Base-by-base conservation (phyloP, 2,888 invertebrate genomes). In the Leptura quadrifasciata region DNA sequence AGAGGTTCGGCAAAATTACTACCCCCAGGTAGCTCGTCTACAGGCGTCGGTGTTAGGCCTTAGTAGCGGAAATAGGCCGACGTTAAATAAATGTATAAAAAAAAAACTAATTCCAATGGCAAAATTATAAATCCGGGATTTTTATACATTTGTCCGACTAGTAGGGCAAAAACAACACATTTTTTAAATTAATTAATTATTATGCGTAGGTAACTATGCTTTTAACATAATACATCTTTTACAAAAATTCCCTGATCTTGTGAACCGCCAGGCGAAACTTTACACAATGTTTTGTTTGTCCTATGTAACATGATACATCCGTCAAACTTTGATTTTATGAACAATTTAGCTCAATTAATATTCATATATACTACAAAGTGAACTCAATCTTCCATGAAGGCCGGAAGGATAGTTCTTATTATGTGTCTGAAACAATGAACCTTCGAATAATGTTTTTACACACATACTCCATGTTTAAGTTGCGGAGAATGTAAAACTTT, bases 401-500 rank as follows among this genome's bases (percentile, higher is more conserved):
- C 52, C 1, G 20, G 17, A 61, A 18, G 15, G 63, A n/a, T 60
- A 31, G 31, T 61, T 54, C 18, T 54, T 24, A 52, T 55, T 27
- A n/a, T 55, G 18, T 57, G 58, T 12, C 21, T 15, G 35, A 27
- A 68, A 69, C 69, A 58, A 58, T 69, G 17, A 67, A 67, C 58
- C 35, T 17, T 63, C 31, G 54, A 55, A 17, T n/a, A 35, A 39
- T 8, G 61, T 63, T 68, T 69, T 69, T 69, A 47, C 58, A 6
- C 31, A 57, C 18, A 58, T 39, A 20, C 55, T 12, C 58, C 69
- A 69, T 39, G 69, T 68, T 68, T 68, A 6, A 52, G 21, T 8
- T 20, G 52, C 52, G 55, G 65, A 52, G 27, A 20, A 60, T 65
- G 73, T 58, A 74, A 68, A 74, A 69, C 69, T 63, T 74, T 58